phyloP scores from a whole-genome alignment of 2,113 vertebrate species.

The Deroptyus accipitrinus region DNA sequence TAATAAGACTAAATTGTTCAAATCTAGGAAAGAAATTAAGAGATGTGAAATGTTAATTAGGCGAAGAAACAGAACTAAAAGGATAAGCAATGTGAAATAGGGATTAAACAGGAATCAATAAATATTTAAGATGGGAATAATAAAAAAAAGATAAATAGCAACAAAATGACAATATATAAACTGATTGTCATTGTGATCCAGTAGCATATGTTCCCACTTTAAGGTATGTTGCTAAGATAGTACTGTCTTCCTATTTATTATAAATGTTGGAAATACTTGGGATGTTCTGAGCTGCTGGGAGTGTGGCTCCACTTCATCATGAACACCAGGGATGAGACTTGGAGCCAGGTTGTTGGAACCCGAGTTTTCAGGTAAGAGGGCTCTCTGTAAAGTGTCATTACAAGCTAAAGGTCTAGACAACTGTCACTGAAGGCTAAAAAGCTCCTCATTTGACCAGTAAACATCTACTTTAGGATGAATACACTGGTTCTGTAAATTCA shows the following conservation, averaged over 20 bases:
- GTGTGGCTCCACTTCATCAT: background rate
- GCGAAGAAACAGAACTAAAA: conserved; percentile 40
- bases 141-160: background rate
- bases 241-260: background rate
- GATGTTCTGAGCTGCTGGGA: background rate
- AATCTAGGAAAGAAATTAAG: conserved; percentile 63
- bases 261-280: background rate
- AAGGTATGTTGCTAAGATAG: background rate
- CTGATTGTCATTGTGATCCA: background rate
- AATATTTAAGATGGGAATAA: background rate
- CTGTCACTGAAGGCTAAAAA: background rate
- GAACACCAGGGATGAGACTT: background rate
- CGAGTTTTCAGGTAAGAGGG: background rate
- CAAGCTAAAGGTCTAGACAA: background rate
- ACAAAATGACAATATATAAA: background rate
- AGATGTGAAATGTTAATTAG: conserved; percentile 65
- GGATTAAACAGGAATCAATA: conserved; percentile 13
- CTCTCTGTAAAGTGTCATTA: background rate
- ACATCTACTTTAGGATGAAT: background rate
- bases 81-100: background rate
- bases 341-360: background rate
- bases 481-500: background rate
- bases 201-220: background rate
- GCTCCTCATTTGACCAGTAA: background rate
- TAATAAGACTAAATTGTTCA: conserved; percentile 66